phyloP scores from a whole-genome alignment of 2,888 invertebrate species.

The Dysmachus trigonus region DNA sequence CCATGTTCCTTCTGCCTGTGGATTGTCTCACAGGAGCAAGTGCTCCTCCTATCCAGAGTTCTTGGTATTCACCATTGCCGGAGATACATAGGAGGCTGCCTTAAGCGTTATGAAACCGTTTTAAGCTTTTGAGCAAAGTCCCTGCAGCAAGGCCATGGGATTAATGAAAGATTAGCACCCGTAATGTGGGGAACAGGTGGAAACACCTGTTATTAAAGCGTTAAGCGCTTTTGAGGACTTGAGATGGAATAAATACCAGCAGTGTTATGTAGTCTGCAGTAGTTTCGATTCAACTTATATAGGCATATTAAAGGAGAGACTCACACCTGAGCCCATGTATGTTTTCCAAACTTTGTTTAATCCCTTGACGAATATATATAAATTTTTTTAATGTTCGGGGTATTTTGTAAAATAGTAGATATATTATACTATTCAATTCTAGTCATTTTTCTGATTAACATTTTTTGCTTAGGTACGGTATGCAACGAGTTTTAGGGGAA shows the following conservation, averaged over 20 bases:
- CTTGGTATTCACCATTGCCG: background rate
- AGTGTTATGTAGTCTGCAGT: background rate
- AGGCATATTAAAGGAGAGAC: background rate
- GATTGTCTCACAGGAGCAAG: background rate
- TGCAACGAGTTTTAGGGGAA: too few species aligned
- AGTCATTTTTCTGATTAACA: too few species aligned
- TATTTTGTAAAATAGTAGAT: too few species aligned
- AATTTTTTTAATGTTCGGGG: too few species aligned
- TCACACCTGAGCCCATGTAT: background rate
- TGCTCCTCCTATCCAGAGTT: background rate
- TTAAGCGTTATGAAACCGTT: background rate
- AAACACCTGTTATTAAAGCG: constrained; percentile 25
- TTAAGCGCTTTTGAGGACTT: constrained; percentile 2
- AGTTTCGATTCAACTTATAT: background rate
- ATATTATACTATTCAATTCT: too few species aligned
- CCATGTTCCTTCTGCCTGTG: background rate
- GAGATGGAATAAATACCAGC: constrained; percentile 1
- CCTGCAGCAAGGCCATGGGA: constrained; percentile 2
- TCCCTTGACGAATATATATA: too few species aligned
- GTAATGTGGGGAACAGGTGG: constrained; percentile 3
- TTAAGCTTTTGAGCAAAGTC: constrained; percentile 26
- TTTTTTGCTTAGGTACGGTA: too few species aligned
- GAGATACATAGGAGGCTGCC: constrained; percentile 10
- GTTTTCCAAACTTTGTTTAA: too few species aligned
- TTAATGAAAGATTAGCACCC: constrained; percentile 29